A percentile compares a stretch with the other conserved stretches of the same genome.
These are phyloP conservation scores for Drosophila buzzatii DNA, from an alignment of 2,888 invertebrate species.

Conservation along the genomic window DNA sequence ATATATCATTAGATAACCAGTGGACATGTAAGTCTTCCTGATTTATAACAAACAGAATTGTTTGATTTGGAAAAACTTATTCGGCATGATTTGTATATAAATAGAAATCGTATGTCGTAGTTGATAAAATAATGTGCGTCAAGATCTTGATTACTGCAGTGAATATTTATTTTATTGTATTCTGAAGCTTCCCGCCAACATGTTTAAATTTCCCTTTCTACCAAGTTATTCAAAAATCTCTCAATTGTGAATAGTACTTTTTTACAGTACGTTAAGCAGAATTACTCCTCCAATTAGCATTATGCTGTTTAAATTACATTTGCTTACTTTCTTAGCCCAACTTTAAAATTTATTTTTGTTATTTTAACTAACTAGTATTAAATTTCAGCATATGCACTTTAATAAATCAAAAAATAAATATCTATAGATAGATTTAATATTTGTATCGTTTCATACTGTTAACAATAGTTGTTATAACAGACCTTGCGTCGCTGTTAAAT, in stretches of 20 bases:
- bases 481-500: background rate
- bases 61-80: constrained; percentile 26
- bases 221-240: background rate
- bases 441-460: background rate
- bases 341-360: background rate
- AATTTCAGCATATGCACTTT: background rate
- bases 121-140: constrained; percentile 29
- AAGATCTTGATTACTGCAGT: background rate
- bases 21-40: constrained; percentile 3
- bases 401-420: background rate
- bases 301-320: background rate
- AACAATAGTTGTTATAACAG: background rate
- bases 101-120: constrained; percentile 1
- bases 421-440: background rate
- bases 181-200: background rate
- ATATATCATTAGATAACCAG: constrained; percentile 27
- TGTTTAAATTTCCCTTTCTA: background rate
- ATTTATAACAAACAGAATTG: constrained; percentile 28
- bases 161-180: background rate
- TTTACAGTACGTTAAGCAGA: background rate
- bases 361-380: too few species aligned
- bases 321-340: background rate
- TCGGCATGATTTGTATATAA: constrained; percentile 6
- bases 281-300: background rate
- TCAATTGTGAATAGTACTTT: background rate